These are phyloP conservation scores for Eurystomus gularis DNA, from an alignment of 2,113 vertebrate genomes.

Conservation along the genomic window DNA sequence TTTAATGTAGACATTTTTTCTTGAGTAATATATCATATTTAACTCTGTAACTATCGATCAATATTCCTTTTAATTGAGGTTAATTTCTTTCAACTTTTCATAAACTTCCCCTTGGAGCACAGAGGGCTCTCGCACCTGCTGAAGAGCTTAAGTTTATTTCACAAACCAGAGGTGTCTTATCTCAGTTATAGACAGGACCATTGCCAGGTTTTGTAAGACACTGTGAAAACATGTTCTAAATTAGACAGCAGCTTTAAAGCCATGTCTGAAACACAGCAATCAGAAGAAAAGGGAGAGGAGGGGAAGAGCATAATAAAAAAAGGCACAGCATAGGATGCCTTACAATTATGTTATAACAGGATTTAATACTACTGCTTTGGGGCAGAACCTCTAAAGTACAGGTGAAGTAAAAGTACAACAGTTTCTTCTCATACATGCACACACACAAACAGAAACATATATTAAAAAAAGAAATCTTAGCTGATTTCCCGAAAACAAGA, in stretches of 20 bases:
- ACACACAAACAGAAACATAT: not conserved
- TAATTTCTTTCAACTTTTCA: slow-evolving; percentile 79
- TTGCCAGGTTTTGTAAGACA: not conserved
- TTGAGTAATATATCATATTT: slow-evolving; percentile 71
- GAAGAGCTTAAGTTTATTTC: slow-evolving; percentile 9
- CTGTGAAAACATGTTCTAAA: not conserved
- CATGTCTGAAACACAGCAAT: not conserved
- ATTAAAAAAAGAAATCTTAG: not conserved
- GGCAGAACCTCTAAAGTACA: not conserved
- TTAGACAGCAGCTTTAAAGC: not conserved
- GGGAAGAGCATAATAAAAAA: not conserved
- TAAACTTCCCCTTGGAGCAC: slow-evolving; percentile 44
- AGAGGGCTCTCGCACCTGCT: slow-evolving; percentile 65
- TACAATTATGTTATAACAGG: not conserved
- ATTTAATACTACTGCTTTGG: not conserved
- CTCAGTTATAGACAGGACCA: not conserved
- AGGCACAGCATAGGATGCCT: not conserved
- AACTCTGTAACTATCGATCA: slow-evolving; percentile 72
- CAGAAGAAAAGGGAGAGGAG: not conserved
- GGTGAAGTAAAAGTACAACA: not conserved
- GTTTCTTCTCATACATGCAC: not conserved
- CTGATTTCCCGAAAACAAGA: not conserved
- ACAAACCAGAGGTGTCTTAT: not conserved
- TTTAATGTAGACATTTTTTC: slow-evolving; percentile 73
- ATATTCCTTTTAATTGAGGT: slow-evolving; percentile 77